These are phyloP conservation scores for Tamias sibiricus DNA, from an alignment of 2,113 vertebrate genomes.

Conservation along the genomic window DNA sequence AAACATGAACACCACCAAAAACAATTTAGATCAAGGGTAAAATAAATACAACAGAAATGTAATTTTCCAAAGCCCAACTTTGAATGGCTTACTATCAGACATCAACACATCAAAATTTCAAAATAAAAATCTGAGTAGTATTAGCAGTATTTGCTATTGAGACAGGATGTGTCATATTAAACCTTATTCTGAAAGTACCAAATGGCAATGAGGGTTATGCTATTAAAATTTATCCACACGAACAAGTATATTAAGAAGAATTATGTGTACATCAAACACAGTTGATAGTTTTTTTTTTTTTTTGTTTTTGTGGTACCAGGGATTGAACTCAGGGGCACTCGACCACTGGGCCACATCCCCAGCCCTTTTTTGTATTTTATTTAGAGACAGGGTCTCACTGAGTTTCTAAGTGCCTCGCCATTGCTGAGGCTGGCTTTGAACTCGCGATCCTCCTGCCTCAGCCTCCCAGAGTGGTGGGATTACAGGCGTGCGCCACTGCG, in stretches of 20 bases:
- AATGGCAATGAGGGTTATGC: slow-evolving; percentile 39
- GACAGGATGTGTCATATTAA: background rate
- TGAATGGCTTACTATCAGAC: background rate
- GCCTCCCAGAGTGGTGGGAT: no score
- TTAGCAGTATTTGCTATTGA: background rate
- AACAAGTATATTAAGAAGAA: background rate
- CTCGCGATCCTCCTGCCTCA: no score
- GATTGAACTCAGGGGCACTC: no score
- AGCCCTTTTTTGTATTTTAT: no score
- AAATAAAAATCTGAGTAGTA: background rate
- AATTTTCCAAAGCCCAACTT: slow-evolving; percentile 19
- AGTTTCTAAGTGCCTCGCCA: no score
- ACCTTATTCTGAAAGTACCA: slow-evolving; percentile 6
- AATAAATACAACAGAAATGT: slow-evolving; percentile 26
- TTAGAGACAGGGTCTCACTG: no score
- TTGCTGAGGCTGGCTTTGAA: no score
- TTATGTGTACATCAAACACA: background rate
- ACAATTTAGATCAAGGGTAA: slow-evolving; percentile 22
- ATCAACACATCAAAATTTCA: slow-evolving; percentile 45
- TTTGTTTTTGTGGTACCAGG: no score
- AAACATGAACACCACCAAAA: slow-evolving; percentile 32
- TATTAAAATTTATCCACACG: background rate
- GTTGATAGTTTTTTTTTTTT: background rate
- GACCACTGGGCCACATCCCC: no score
- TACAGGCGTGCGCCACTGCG: no score